Base-by-base conservation (phyloP, 2,113 vertebrate species). In the Manacus vitellinus region DNA sequence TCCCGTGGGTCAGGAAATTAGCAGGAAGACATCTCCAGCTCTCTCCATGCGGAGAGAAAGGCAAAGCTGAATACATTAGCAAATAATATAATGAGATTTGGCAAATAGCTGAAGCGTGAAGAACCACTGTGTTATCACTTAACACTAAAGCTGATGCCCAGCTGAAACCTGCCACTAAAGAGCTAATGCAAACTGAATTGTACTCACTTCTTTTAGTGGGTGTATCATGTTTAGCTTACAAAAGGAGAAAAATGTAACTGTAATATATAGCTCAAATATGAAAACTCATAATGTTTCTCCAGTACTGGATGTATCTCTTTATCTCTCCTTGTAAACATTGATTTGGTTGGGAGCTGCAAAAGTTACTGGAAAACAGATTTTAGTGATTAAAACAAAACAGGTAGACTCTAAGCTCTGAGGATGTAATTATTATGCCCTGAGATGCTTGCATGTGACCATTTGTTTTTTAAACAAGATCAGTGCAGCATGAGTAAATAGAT, bases 41-140 rank as follows among this genome's bases (percentile, higher is more conserved):
- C 75, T 85, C 59, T 71, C 51, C 17, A 4, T 39, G 47, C 1
- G 7, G 67, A 66, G 58, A 67, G 70, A 92, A 94, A 71, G 72
- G 72, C 79, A 78, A 83, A 92, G 65, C 63, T 86, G 88, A 96
- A 84, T 1, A 18, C 44, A 78, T 96, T 85, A 92, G 58, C 68
- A 91, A 96, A 91, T 67, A 88, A 81, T 89, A 33, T 88, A 76
- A 82, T 75, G 75, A 92, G 79, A 83, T 94, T 44, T 96, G 75
- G 76, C 65, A 90, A 85, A 84, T 61, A 92, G 61, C 76, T 91
- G 88, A 93, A 63, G 51, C 12, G 0, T 88, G 56, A 93, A 72
- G 63, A 94, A 46, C 47, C n/a, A 23, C 49, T 0, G 0, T 55
- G 66, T 73, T 95, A 44, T 30, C 65, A 35, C n/a, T 78, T 82